A percentile compares a stretch with the other conserved stretches of the same genome.
Conservation (phyloP, 2,888 invertebrate species). For the Pyrochroa serraticornis region DNA sequence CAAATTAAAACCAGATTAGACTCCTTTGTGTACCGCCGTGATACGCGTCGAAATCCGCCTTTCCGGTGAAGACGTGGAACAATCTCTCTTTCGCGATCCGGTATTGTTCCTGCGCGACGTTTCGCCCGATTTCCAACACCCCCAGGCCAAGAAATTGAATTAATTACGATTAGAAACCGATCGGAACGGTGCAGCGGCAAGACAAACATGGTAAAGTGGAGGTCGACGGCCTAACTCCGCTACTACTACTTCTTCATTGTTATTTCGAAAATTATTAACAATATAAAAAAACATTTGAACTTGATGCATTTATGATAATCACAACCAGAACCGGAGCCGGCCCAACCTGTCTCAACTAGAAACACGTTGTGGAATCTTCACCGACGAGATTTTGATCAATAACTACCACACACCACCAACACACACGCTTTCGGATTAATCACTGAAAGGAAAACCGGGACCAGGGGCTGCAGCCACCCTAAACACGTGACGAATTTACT, state of each 20-base stretch:
- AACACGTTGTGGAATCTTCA: background rate
- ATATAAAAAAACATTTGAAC: too few relatives aligned
- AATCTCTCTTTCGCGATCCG: constrained; percentile 9
- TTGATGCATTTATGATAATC: too few relatives aligned
- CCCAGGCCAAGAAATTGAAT: constrained; percentile 15
- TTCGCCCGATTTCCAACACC: constrained; percentile 5
- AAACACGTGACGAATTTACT: constrained; percentile 19
- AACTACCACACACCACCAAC: constrained; percentile 2
- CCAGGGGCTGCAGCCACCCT: constrained; percentile 5
- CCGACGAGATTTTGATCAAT: too few relatives aligned
- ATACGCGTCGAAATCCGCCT: constrained; percentile 3
- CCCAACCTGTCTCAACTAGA: background rate
- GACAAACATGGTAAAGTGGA: constrained; percentile 1
- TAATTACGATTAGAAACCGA: constrained; percentile 12
- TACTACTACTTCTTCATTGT: constrained; percentile 21
- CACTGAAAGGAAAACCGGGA: constrained; percentile 15
- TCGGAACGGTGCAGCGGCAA: constrained; percentile 4
- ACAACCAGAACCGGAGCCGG: too few relatives aligned
- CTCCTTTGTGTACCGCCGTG: constrained; percentile 11
- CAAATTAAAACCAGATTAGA: constrained; percentile 25
- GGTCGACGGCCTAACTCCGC: constrained; percentile 12
- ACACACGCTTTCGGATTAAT: constrained; percentile 14
- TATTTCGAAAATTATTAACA: constrained; percentile 2
- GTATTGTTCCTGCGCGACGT: background rate
- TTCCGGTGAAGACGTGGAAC: constrained; percentile 6